Evolutionary conservation across 2,888 invertebrate genomes (phyloP), one percentile per base, ranked within the genome.

Genomic region (Panopea generosa): DNA sequence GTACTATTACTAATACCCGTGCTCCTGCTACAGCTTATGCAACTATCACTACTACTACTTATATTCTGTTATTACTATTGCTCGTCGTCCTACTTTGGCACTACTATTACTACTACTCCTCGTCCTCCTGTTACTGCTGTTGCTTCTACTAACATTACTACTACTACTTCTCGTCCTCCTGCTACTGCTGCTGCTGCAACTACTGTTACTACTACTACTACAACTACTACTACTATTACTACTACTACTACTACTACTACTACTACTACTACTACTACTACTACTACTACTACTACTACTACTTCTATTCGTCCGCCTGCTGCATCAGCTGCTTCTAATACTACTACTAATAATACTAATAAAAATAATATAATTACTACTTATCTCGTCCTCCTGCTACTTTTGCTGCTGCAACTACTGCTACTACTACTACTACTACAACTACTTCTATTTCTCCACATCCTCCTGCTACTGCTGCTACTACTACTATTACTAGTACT

Each of bases 251-350:
- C 47, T 47, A 47, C 47, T 47, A 47, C 47, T 47, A 47, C 47
- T 47, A 47, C 47, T 47, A 47, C 47, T 47, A 47, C 47, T 47
- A 18, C 47, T 47, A 47, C 47, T 47, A 47, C 47, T 47, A 47
- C 20, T 47, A 47, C 47, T 47, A 20, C 47, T 47, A 47, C 47
- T 47, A 47, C 47, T 47, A 47, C 18, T 47, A 47, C 47, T 18
- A 47, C 47, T 47, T 9, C 47, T 47, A 47, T 20, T 47, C n/a
- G 7, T 47, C 3, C 47, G 4, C 4, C 47, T 47, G 16, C 47
- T 47, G 16, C 47, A 9, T 9, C 47, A 3, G 16, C 47, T 47
- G 16, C 47, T 47, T 9, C 47, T 47, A 47, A 6, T 47, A 47
- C 47, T 47, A 47, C 47, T 47, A 16, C 47, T 47, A 47, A 6